Conservation (phyloP, 2,888 invertebrate genomes). For the Drosophila mayaguana region DNA sequence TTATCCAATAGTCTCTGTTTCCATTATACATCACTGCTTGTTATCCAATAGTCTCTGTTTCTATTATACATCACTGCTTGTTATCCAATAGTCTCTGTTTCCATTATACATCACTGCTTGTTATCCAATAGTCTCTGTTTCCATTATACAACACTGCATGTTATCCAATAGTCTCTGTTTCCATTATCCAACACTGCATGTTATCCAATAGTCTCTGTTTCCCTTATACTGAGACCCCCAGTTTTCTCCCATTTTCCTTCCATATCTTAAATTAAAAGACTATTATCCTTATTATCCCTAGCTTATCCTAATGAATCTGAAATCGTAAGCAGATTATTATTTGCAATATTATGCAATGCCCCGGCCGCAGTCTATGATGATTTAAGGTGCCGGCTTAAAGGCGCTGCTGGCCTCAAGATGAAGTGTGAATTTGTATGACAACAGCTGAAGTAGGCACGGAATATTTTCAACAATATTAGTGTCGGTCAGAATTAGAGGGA, state of each 20-base stretch:
- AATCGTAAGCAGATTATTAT: neutral
- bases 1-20: neutral
- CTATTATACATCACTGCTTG: too few species aligned
- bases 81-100: neutral
- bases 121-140: neutral
- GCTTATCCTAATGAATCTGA: neutral
- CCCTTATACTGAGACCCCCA: neutral
- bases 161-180: neutral
- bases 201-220: neutral
- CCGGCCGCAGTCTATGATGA: neutral
- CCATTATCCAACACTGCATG: too few species aligned
- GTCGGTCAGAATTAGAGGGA: conserved; percentile 19
- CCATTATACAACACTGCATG: too few species aligned
- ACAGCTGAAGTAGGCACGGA: conserved; percentile 17
- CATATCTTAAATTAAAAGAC: neutral
- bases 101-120: too few species aligned
- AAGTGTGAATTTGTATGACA: conserved; percentile 12
- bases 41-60: neutral
- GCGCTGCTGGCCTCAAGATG: neutral
- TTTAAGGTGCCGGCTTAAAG: conserved; percentile 4
- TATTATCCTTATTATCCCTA: neutral
- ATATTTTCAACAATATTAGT: conserved; percentile 32
- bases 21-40: too few species aligned
- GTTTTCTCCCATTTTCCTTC: neutral
- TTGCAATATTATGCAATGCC: too few species aligned